Percentiles rank a stretch among this genome's conserved stretches.
phyloP scores from a whole-genome alignment of 2,113 vertebrate genomes.

The Phrynosoma platyrhinos region DNA sequence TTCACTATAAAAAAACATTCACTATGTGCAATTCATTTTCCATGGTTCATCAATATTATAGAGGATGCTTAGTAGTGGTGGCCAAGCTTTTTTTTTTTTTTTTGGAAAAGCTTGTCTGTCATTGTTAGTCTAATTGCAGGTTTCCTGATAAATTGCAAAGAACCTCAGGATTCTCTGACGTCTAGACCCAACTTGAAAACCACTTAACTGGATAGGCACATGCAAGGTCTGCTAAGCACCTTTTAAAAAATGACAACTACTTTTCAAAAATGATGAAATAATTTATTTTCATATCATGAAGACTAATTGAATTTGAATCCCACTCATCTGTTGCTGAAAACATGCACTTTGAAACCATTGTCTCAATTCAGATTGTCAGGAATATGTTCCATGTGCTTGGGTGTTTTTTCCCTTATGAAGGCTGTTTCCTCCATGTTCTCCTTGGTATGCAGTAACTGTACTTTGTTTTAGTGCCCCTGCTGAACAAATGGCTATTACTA shows the following conservation, averaged over 20 bases:
- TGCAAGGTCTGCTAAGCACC: neutral
- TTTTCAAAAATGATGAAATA: conserved; percentile 14
- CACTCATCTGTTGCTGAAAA: neutral
- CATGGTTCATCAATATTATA: neutral
- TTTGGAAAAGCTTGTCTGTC: neutral
- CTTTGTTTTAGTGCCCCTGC: too few species aligned
- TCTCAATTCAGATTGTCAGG: neutral
- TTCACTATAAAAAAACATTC: neutral
- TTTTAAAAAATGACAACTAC: neutral
- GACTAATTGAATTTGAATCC: neutral
- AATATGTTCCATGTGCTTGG: neutral
- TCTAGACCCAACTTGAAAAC: neutral
- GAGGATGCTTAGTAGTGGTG: neutral
- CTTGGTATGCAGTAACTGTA: neutral
- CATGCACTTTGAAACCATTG: neutral
- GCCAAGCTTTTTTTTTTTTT: neutral
- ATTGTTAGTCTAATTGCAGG: neutral
- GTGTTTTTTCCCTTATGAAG: too few species aligned
- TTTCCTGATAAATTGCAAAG: neutral
- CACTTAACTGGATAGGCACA: neutral
- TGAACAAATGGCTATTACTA: neutral
- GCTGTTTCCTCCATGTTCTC: neutral
- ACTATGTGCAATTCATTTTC: too few species aligned
- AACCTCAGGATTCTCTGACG: neutral
- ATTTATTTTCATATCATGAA: neutral